Base-by-base conservation (phyloP, 2,113 vertebrate genomes). In the Melanerpes aurifrons region DNA sequence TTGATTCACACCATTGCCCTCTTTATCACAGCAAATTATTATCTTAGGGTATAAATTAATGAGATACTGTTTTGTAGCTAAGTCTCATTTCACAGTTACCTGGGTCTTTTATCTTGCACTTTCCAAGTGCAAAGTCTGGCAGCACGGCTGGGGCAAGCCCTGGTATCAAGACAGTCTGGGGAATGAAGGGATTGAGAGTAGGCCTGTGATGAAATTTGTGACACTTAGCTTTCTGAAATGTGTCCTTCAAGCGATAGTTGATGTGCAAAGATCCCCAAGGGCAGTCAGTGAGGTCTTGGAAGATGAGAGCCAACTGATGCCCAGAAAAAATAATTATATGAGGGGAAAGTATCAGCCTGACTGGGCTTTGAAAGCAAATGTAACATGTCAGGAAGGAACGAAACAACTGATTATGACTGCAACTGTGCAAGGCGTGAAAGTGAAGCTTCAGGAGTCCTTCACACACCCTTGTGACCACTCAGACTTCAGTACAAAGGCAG, bases 401-500 rank as follows among this genome's bases (percentile, higher is more conserved):
- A 53, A 56, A 5, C 0, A 26, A 21, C 26, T 61, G 88, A 14
- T 43, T 67, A 18, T 50, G n/a, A 29, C 9, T 45, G 28, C n/a
- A 22, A 15, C 31, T 61, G 15, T 66, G 54, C 35, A 71, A 78
- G 67, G 20, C 54, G 72, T 26, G 37, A 29, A 56, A 67, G 40
- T 19, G 54, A 72, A 84, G 50, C 69, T 86, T 61, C 12, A 7
- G 45, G 57, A 83, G 31, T 64, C 32, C 32, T 86, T 82, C 28
- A 8, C 32, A 1, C 5, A 3, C 62, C 66, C 48, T 74, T 71
- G 54, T 1, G 50, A 45, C 43, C 80, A 45, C 73, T 80, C 7
- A 2, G 48, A 8, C 7, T 4, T 0, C 4, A 59, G 58, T 5
- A 1, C 0, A 16, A 73, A 67, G 86, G 82, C 2, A 0, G 76